Evolutionary conservation across 2,113 vertebrate species (phyloP).

Genomic region (Peromyscus californicus): DNA sequence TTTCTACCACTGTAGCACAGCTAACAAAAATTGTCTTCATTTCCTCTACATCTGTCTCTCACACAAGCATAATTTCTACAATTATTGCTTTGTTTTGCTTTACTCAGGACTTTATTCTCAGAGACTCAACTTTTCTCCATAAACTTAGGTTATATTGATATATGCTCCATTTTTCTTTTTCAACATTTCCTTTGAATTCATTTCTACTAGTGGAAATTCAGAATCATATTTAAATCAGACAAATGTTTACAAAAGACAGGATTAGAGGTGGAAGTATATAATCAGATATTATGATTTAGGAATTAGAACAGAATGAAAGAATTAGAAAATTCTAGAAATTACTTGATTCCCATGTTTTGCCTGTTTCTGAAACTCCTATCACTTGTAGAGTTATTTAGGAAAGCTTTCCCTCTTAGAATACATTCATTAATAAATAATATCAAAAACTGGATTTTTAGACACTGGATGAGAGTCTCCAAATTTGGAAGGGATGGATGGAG

Average conservation of each 20-base stretch:
- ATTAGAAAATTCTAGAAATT: conserved; percentile 44
- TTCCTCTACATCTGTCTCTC: not conserved
- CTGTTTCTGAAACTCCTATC: not conserved
- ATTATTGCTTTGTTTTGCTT: not conserved
- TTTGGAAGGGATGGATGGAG: not conserved
- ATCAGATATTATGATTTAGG: not conserved
- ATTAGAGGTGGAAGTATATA: not conserved
- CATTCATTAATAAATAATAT: conserved; percentile 34
- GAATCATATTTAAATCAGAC: not conserved
- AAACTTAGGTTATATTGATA: not conserved
- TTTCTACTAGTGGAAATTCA: not conserved
- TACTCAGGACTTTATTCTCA: not conserved
- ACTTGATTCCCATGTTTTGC: not conserved
- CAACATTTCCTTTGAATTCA: not conserved
- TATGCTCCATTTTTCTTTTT: not conserved
- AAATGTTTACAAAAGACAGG: not conserved
- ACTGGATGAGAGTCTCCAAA: conserved; percentile 24
- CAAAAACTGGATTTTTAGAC: not conserved
- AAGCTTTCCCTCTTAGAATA: not conserved
- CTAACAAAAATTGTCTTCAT: not conserved
- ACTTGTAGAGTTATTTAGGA: conserved; percentile 40
- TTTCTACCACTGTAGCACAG: not conserved
- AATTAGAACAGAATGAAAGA: not conserved
- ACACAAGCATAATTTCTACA: not conserved
- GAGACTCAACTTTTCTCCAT: not conserved